A percentile compares a stretch with the other conserved stretches of the same genome.
phyloP scores from a whole-genome alignment of 2,113 vertebrate genomes.

The Scomber scombrus region DNA sequence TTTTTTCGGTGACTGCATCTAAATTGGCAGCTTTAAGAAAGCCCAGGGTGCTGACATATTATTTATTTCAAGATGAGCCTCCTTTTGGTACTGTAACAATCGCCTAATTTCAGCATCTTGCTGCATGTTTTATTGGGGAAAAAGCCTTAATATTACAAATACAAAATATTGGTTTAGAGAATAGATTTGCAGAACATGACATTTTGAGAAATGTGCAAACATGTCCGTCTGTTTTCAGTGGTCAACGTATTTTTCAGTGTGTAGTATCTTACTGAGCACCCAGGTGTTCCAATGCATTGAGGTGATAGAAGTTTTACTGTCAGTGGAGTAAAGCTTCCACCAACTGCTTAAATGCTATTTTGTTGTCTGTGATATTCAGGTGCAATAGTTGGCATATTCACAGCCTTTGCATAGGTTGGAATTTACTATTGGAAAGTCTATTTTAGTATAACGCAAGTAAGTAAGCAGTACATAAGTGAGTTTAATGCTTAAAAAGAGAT shows the following conservation, averaged over 20 bases:
- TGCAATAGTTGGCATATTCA: not conserved
- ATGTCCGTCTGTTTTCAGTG: not conserved
- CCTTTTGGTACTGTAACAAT: not conserved
- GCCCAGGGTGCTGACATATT: not conserved
- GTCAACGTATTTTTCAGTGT: not conserved
- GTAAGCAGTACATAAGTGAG: not conserved
- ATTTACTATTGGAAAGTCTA: too few species aligned
- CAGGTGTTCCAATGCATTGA: not conserved
- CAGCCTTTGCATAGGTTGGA: too few species aligned
- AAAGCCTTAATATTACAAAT: too few species aligned
- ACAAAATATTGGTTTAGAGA: not conserved
- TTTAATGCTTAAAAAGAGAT: too few species aligned
- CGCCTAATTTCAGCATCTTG: not conserved
- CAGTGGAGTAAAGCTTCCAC: not conserved
- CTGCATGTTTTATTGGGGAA: not conserved
- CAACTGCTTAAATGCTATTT: not conserved
- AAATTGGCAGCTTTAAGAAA: not conserved
- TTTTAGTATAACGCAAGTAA: not conserved
- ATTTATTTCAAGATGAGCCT: conserved; percentile 11
- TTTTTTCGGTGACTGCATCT: not conserved
- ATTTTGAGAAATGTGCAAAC: conserved; percentile 14
- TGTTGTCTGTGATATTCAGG: not conserved
- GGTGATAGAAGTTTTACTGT: not conserved
- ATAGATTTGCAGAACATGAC: not conserved
- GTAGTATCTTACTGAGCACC: not conserved